A percentile compares a stretch with the other conserved stretches of the same genome.
phyloP scores from a whole-genome alignment of 2,888 invertebrate genomes.

The Drepanosiphum platanoidis region DNA sequence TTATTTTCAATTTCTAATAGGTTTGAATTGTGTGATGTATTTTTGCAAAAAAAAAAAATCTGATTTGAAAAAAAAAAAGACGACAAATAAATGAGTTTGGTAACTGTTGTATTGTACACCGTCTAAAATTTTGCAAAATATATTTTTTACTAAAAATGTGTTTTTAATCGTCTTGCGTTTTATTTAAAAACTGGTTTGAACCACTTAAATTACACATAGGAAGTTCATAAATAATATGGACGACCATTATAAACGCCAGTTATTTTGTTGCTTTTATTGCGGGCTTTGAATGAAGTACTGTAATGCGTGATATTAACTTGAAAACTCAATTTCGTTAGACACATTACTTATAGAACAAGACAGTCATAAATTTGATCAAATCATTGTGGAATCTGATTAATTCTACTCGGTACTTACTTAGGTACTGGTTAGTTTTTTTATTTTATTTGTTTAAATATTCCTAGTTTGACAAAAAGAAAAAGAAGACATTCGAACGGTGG shows the following conservation, averaged over 20 bases:
- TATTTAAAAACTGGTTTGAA: constrained; percentile 18
- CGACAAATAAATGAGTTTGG: not conserved
- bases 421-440: not conserved
- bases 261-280: not conserved
- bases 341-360: not conserved
- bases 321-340: not conserved
- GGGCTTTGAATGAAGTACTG: not conserved
- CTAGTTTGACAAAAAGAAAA: not conserved
- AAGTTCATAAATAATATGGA: not conserved
- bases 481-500: constrained; percentile 38
- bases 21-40: not conserved
- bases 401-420: not conserved
- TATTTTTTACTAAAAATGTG: not conserved
- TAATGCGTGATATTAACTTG: not conserved
- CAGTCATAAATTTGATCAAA: not conserved
- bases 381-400: not conserved
- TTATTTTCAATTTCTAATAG: not conserved
- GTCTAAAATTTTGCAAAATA: not conserved
- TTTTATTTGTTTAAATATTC: not conserved
- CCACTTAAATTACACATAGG: not conserved
- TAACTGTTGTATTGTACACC: not conserved
- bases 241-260: not conserved
- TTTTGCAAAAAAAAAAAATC: not conserved
- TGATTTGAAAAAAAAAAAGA: not conserved
- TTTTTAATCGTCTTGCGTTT: not conserved